A percentile compares a stretch with the other conserved stretches of the same genome.
These are phyloP conservation scores for Enteromius radiatus DNA, from an alignment of 2,797 vertebrate genomes.

Conservation along the genomic window DNA sequence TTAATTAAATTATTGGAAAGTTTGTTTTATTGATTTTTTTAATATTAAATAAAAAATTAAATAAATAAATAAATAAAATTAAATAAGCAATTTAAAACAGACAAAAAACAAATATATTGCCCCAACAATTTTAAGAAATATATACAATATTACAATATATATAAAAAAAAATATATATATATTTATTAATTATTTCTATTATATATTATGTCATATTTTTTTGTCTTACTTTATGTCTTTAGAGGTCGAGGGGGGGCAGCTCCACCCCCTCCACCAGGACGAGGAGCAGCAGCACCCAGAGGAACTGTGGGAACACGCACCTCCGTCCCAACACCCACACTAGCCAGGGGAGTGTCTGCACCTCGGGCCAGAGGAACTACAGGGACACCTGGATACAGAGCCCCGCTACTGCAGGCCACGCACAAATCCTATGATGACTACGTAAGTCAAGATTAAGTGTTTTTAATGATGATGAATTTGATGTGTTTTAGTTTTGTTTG, in stretches of 20 bases:
- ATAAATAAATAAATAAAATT: no score
- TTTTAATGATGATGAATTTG: constrained; percentile 44
- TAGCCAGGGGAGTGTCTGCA: constrained; percentile 83
- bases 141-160: not conserved
- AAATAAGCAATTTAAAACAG: not conserved
- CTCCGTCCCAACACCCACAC: constrained; percentile 80
- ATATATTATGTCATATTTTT: not conserved
- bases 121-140: not conserved
- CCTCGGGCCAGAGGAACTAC: constrained; percentile 81
- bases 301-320: constrained; percentile 82
- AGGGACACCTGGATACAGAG: constrained; percentile 84
- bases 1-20: not conserved
- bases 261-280: constrained; percentile 79
- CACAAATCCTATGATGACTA: constrained; percentile 95
- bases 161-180: no score
- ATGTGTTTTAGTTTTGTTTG: not conserved
- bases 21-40: no score
- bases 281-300: constrained; percentile 85
- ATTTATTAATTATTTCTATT: not conserved
- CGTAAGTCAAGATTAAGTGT: constrained; percentile 82
- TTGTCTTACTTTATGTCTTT: constrained; percentile 35
- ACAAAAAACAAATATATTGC: not conserved
- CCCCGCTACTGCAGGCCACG: constrained; percentile 82
- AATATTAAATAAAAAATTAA: no score
- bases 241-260: constrained; percentile 88